Evolutionary conservation across 2,888 invertebrate genomes (phyloP).

Genomic region (Adelognathus sp.): DNA sequence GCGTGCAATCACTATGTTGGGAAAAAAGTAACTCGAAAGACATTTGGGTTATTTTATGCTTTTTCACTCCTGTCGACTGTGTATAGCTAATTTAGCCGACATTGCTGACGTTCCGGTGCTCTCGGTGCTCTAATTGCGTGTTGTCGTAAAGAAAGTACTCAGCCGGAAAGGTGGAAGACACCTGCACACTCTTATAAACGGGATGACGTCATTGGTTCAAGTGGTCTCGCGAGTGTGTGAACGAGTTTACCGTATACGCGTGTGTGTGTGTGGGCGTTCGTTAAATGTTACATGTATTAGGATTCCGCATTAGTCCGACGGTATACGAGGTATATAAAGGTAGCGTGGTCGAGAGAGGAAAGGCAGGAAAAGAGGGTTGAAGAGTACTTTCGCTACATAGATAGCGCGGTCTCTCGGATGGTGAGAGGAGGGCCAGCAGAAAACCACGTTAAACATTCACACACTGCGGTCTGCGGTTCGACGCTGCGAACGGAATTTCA

Average conservation of each 20-base stretch:
- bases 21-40: too few species aligned
- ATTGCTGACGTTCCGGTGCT: background rate
- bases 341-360: conserved; percentile 35
- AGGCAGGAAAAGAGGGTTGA: conserved; percentile 25
- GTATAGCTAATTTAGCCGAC: background rate
- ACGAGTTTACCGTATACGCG: background rate
- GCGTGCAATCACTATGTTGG: too few species aligned
- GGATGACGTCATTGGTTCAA: conserved; percentile 21
- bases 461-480: conserved; percentile 65
- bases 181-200: conserved; percentile 15
- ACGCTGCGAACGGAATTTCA: conserved; percentile 64
- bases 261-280: background rate
- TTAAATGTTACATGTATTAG: conserved; percentile 12
- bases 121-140: conserved; percentile 7
- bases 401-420: conserved; percentile 22
- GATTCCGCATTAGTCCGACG: conserved; percentile 40
- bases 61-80: background rate
- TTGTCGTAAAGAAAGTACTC: conserved; percentile 17
- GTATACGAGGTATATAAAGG: conserved; percentile 27
- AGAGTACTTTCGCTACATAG: conserved; percentile 39
- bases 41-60: background rate
- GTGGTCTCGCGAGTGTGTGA: conserved; percentile 1
- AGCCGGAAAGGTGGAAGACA: background rate
- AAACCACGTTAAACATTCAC: conserved; percentile 68
- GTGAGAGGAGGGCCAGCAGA: background rate